These are phyloP conservation scores for Aldrovandia affinis DNA, from an alignment of 2,797 vertebrate species.

Conservation along the genomic window DNA sequence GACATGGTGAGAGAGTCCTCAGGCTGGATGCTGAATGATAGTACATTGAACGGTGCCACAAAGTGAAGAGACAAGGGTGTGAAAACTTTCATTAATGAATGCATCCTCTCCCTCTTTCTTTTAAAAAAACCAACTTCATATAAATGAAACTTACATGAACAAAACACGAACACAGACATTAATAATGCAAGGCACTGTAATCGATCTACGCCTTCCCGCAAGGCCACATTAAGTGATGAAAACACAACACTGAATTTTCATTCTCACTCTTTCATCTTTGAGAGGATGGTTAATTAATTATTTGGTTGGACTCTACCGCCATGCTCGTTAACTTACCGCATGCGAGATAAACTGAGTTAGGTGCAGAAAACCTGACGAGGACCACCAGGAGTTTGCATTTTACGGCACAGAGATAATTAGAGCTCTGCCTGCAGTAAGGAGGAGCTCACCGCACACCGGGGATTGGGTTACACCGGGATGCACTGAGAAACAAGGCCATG, in stretches of 20 bases:
- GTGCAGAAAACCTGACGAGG: neutral
- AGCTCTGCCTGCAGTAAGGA: neutral
- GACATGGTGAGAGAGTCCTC: constrained; percentile 80
- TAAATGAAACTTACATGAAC: neutral
- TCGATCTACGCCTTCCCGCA: neutral
- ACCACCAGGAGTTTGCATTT: neutral
- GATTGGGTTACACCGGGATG: constrained; percentile 26
- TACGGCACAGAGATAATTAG: neutral
- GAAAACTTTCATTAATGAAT: neutral
- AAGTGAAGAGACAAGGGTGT: neutral
- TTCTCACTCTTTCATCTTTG: neutral
- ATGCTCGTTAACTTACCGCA: neutral
- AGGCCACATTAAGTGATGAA: neutral
- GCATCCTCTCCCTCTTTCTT: neutral
- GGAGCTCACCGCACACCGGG: neutral
- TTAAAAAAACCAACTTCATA: neutral
- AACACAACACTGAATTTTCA: constrained; percentile 14
- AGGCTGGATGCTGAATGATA: constrained; percentile 47
- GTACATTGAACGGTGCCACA: constrained; percentile 30
- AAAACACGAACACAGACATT: constrained; percentile 25
- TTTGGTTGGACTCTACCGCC: neutral
- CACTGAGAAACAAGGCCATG: constrained; percentile 31
- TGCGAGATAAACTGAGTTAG: neutral
- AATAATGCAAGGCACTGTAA: constrained; percentile 9
- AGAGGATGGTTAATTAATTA: neutral